phyloP scores from a whole-genome alignment of 1,140 invertebrate genomes.

The Trichogramma pretiosum region DNA sequence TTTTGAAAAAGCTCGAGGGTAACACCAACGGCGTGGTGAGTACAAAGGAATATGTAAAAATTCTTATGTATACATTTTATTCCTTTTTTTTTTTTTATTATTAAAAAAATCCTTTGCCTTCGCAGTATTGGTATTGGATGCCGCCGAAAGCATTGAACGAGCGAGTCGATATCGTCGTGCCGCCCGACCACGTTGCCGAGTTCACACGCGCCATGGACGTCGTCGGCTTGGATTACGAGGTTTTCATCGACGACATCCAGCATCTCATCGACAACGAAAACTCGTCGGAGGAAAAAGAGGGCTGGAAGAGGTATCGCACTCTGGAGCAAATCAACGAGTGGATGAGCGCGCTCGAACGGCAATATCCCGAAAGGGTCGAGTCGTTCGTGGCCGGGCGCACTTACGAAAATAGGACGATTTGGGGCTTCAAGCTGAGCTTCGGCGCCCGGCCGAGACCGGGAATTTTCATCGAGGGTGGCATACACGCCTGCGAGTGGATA shows the following conservation, averaged over 20 bases:
- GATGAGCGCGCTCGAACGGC: constrained; percentile 39
- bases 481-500: constrained; percentile 74
- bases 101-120: constrained; percentile 9
- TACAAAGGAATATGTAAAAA: neutral
- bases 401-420: constrained; percentile 52
- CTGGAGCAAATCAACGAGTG: constrained; percentile 44
- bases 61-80: no score
- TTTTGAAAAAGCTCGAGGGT: constrained; percentile 32
- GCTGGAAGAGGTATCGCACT: constrained; percentile 46
- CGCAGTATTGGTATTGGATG: constrained; percentile 33
- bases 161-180: constrained; percentile 32
- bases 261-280: constrained; percentile 30
- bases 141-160: constrained; percentile 19
- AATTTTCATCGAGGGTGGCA: constrained; percentile 54
- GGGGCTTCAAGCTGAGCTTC: constrained; percentile 51
- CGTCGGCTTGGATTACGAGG: constrained; percentile 15
- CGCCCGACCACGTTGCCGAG: constrained; percentile 21
- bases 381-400: constrained; percentile 43
- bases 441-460: constrained; percentile 33
- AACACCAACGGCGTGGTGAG: constrained; percentile 19
- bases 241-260: constrained; percentile 32
- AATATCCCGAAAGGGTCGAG: constrained; percentile 41
- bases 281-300: constrained; percentile 17
- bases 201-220: constrained; percentile 27
- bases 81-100: no score